Percentiles rank a stretch among this genome's conserved stretches.
Conservation (phyloP, 2,797 vertebrate species). For the Vespertilio murinus region DNA sequence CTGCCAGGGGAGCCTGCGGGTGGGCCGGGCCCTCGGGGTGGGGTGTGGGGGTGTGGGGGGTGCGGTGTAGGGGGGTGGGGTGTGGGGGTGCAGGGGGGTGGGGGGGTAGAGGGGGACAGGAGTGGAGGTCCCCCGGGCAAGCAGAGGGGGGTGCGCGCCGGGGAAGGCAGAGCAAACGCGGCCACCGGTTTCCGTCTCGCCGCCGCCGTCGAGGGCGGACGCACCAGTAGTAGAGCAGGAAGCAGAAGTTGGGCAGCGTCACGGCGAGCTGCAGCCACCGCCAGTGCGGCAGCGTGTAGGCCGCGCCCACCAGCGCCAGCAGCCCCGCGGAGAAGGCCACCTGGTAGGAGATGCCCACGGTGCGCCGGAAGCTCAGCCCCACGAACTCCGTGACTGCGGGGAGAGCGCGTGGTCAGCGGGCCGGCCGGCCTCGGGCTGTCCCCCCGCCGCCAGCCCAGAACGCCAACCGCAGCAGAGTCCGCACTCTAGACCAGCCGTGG, state of each 20-base stretch:
- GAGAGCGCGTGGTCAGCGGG: neutral
- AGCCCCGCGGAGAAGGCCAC: constrained; percentile 84
- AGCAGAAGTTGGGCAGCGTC: constrained; percentile 87
- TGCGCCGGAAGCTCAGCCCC: constrained; percentile 84
- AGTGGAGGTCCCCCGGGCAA: too few species aligned
- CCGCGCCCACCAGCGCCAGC: constrained; percentile 83
- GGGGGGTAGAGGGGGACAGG: too few species aligned
- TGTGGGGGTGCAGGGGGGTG: too few species aligned
- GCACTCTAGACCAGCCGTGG: too few species aligned
- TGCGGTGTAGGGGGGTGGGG: too few species aligned
- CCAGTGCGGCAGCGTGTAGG: constrained; percentile 85
- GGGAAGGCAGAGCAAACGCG: neutral
- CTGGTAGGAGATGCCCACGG: constrained; percentile 86
- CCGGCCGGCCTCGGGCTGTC: too few species aligned
- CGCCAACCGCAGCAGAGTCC: too few species aligned
- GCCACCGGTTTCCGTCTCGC: neutral
- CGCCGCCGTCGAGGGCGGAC: neutral
- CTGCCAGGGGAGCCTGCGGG: neutral
- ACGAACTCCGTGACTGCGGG: constrained; percentile 87
- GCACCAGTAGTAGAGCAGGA: constrained; percentile 89
- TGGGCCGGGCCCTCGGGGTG: too few species aligned
- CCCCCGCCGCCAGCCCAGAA: neutral
- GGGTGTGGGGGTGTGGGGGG: too few species aligned
- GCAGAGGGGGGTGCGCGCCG: neutral
- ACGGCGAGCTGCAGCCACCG: constrained; percentile 86